Evolutionary conservation across 2,888 invertebrate genomes (phyloP).

Genomic region (Pachycephus smyrnensis): DNA sequence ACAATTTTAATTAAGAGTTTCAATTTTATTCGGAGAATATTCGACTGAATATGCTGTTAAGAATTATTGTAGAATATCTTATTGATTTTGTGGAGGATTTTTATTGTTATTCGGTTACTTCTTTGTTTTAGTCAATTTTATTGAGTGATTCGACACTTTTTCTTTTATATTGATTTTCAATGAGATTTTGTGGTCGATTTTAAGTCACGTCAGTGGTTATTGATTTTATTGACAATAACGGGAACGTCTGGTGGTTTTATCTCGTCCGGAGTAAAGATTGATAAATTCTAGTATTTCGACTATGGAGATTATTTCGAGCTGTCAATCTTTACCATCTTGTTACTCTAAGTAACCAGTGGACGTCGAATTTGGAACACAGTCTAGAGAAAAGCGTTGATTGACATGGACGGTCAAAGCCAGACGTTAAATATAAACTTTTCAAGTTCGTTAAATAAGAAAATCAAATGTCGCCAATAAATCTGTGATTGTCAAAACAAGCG

Average conservation of each 20-base stretch:
- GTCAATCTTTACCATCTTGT: neutral
- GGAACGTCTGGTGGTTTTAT: neutral
- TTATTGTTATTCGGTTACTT: neutral
- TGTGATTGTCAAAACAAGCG: neutral
- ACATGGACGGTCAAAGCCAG: neutral
- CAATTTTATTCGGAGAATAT: neutral
- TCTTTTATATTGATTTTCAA: neutral
- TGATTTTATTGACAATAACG: neutral
- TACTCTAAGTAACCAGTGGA: neutral
- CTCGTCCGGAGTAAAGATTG: neutral
- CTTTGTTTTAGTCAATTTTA: neutral
- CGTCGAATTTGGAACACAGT: neutral
- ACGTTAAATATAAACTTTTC: neutral
- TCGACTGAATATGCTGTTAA: neutral
- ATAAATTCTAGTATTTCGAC: neutral
- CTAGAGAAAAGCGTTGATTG: neutral
- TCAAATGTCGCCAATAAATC: neutral
- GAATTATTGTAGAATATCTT: neutral
- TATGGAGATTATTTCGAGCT: neutral
- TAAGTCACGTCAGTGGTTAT: neutral
- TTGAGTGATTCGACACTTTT: neutral
- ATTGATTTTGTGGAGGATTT: neutral
- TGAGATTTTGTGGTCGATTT: neutral
- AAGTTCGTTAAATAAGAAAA: neutral
- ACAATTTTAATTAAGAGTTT: neutral